Evolutionary conservation across 2,113 vertebrate genomes (phyloP).

Genomic region (Prochilodus magdalenae): DNA sequence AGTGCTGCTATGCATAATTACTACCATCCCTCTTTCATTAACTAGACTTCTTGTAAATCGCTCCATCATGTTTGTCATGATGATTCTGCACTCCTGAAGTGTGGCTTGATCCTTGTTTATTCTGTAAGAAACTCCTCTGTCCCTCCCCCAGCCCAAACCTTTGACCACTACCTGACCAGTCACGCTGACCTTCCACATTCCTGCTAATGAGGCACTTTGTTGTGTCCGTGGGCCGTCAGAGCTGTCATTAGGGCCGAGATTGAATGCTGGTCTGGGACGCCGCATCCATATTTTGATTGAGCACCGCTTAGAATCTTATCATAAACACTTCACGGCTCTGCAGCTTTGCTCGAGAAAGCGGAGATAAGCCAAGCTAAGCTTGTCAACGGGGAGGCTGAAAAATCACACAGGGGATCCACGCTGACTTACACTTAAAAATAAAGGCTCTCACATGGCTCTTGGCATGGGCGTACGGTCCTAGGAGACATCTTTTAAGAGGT

Average conservation of each 20-base stretch:
- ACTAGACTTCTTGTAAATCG: neutral
- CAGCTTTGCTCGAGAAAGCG: neutral
- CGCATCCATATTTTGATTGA: slow-evolving; percentile 16
- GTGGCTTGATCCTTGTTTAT: slow-evolving; percentile 7
- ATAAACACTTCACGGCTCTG: neutral
- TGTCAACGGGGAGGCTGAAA: neutral
- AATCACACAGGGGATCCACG: neutral
- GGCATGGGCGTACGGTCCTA: no score
- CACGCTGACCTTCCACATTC: slow-evolving; percentile 24
- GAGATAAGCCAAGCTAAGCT: neutral
- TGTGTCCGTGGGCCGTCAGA: neutral
- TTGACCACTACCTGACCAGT: slow-evolving; percentile 31
- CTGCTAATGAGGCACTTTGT: slow-evolving; percentile 25
- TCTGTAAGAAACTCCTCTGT: slow-evolving; percentile 5
- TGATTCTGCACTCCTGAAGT: slow-evolving; percentile 14
- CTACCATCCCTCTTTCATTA: neutral
- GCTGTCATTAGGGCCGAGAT: slow-evolving; percentile 10
- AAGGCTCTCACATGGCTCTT: neutral
- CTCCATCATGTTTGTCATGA: neutral
- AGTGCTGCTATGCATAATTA: slow-evolving; percentile 4
- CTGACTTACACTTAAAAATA: neutral
- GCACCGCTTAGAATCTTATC: neutral
- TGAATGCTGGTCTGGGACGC: neutral
- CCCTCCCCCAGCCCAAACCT: neutral
- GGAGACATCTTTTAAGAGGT: no score